Evolutionary conservation across 2,797 vertebrate species (phyloP), one percentile per base, ranked within the genome.

Genomic region (Molothrus ater): DNA sequence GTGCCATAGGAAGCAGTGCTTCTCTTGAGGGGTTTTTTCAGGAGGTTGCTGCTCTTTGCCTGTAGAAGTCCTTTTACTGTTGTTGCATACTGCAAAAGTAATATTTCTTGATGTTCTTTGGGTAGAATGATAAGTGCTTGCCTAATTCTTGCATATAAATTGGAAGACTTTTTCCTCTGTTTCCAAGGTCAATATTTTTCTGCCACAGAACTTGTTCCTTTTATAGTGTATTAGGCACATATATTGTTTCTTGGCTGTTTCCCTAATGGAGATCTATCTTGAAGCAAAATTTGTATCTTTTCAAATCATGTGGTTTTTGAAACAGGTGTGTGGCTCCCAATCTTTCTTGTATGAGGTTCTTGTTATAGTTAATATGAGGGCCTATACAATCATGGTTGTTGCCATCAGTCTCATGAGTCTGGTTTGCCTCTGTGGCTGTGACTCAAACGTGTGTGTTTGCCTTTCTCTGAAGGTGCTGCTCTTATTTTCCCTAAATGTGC

Each of bases 281-380:
- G 2, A 86, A 82, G 21, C 16, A 82, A 88, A 54, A 40, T 68
- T 54, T 32, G 1, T 56, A 15, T 45, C 8, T 86, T 95, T 75
- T 64, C 25, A 45, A 13, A 25, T 17, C 68, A 38, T 36, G 11
- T 63, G 9, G 0, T 2, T 63, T 92, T 91, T 87, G 8, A 89
- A 94, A 59, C 6, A 61, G 24, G 2, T 4, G 0, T 7, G 8
- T 47, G 7, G 4, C 4, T 4, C 21, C 21, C 9, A 12, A 0
- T 59, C 26, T 66, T 79, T 75, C 20, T 79, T 61, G 53, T 57
- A 9, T 10, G 22, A 18, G 1, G 0, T 65, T 71, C 86, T 8
- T 85, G 20, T 50, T 70, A 15, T 6, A 4, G 26, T 53, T 91
- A 48, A 32, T 56, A 19, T 32, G 31, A 71, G 29, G 6, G 19